Evolutionary conservation across 1,140 invertebrate genomes (phyloP), one percentile per base, ranked within the genome.

Genomic region (Macrobrachium nipponense): DNA sequence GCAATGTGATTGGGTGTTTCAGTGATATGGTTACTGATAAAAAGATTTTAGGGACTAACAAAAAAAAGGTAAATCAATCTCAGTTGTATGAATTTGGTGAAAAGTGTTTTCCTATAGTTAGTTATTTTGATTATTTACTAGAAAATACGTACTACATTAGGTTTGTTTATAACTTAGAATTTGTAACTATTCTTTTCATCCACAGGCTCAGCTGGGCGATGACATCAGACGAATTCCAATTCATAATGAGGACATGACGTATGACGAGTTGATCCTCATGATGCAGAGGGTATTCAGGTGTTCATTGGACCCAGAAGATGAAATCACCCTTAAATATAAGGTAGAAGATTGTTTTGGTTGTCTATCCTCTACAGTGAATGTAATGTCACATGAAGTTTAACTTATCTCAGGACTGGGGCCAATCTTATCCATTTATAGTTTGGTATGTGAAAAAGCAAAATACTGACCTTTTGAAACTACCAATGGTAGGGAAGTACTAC

Each of bases 201-300:
- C 27, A 89, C 91, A 95, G 93, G 95, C 94, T 61, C 93, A 95
- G 89, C 92, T 95, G 66, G 94, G 93, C 18, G 93, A 95, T 90
- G 95, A 95, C 91, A 95, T 95, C 76, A 91, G 95, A 15, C 91
- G 94, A 80, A 95, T 95, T 87, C 94, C 95, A 5, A 95, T 95
- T 77, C 94, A 95, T 90, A 95, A 95, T 92, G 95, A 95, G 90
- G 95, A 95, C 62, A 94, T 95, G 80, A 96, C 95, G 5, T 95
- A 95, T 90, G 95, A 95, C 92, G 95, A 96, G 91, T 90, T 96
- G 20, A 92, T 95, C 62, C 91, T 95, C 18, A 95, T 96, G 95
- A 95, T 95, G 94, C 94, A 95, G 90, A 90, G 95, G 88, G 94
- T 96, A 7, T 96, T 95, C 90, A 90, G 93, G 61, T 94, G 94